Conservation (phyloP, 1,140 invertebrate species). For the Cecropterus lyciades region DNA sequence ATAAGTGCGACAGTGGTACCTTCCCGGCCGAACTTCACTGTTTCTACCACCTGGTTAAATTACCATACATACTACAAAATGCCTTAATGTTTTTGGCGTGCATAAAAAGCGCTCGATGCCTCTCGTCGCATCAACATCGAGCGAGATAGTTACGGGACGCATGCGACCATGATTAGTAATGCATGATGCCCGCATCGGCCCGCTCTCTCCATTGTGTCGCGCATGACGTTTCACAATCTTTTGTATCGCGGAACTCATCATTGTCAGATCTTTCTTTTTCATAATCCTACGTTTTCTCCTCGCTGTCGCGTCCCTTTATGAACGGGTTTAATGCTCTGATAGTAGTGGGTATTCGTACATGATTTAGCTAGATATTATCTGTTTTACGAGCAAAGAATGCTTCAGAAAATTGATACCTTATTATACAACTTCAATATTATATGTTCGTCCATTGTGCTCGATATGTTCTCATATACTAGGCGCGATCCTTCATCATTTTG, state of each 20-base stretch:
- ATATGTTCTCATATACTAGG: too few relatives aligned
- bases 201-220: slow-evolving; percentile 70
- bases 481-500: too few relatives aligned
- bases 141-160: slow-evolving; percentile 23
- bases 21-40: too few relatives aligned
- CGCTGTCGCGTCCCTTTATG: neutral
- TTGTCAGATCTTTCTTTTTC: slow-evolving; percentile 44
- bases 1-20: too few relatives aligned
- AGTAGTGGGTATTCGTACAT: neutral
- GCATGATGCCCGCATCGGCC: slow-evolving; percentile 65
- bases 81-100: neutral
- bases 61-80: too few relatives aligned
- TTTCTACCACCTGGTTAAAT: too few relatives aligned
- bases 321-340: neutral
- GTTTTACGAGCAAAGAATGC: neutral
- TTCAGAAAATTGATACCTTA: too few relatives aligned
- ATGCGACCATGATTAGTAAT: slow-evolving; percentile 66
- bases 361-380: neutral
- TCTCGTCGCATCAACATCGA: neutral
- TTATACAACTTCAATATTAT: too few relatives aligned
- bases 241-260: slow-evolving; percentile 59
- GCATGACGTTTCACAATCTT: slow-evolving; percentile 73
- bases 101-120: neutral
- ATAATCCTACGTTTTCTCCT: slow-evolving; percentile 38
- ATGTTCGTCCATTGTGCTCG: too few relatives aligned